Evolutionary conservation across 1,140 invertebrate genomes (phyloP), one percentile per base, ranked within the genome.

Genomic region (Drusus annulatus): DNA sequence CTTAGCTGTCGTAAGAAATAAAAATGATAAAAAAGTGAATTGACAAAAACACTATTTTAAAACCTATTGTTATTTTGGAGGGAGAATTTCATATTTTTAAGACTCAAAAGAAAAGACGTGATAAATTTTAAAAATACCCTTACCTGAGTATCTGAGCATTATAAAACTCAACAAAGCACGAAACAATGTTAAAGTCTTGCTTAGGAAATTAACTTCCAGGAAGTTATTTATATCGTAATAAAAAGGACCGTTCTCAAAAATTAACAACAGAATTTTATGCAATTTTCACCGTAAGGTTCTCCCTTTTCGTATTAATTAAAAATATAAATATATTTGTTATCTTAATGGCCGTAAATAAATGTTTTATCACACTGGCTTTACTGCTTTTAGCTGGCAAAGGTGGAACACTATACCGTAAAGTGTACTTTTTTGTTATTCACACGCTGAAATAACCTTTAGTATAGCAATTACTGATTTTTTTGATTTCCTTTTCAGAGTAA

Each of bases 241-340:
- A 65, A 65, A 65, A 65, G n/a, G 62, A 21, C 23, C 25, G n/a
- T 65, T 36, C 1, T 65, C 6, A 65, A 28, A 65, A 45, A 65
- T 65, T 65, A 65, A 65, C 62, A 65, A 28, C 21, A n/a, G 62
- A 31, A 28, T 25, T 25, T 65, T 25, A 65, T 65, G 60, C 60
- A 63, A 63, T 25, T 16, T 63, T 63, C 23, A 28, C 62, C 62
- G 56, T 21, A 4, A 65, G 60, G 10, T 25, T 15, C 28, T 65
- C 62, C 10, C 62, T 28, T 65, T 17, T 45, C 5, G 25, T n/a
- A 25, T 28, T n/a, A 65, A 65, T 65, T 65, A 65, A 65, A 65
- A 45, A n/a, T n/a, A n/a, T n/a, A n/a, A 65, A 28, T 65, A 65
- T 15, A 65, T 65, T 31, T 65, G 23, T 65, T 65, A 65, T 28